These are phyloP conservation scores for Poeciliopsis turrubarensis DNA, from an alignment of 2,113 vertebrate genomes.

Conservation along the genomic window DNA sequence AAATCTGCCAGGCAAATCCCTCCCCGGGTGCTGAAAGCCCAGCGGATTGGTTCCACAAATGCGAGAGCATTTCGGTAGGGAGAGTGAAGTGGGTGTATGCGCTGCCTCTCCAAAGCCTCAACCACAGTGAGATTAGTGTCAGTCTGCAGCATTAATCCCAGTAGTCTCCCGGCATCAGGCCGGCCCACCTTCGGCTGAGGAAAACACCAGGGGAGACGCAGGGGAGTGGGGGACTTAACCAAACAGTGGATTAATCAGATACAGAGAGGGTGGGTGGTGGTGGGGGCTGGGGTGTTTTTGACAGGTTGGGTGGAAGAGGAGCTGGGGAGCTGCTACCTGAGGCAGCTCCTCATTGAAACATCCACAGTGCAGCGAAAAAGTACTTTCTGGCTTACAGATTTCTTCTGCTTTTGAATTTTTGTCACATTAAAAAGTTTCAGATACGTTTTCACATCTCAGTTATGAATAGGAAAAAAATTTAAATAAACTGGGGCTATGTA, in stretches of 20 bases:
- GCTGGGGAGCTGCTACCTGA: slow-evolving; percentile 17
- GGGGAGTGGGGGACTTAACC: slow-evolving; percentile 62
- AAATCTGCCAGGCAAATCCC: slow-evolving; percentile 47
- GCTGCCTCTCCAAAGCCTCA: slow-evolving; percentile 73
- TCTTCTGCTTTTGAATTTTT: too few species aligned
- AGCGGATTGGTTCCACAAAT: slow-evolving; percentile 59
- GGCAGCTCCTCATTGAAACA: neutral
- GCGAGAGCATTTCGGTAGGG: slow-evolving; percentile 52
- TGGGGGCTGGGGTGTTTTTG: too few species aligned
- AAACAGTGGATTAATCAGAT: slow-evolving; percentile 73
- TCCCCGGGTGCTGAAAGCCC: slow-evolving; percentile 27
- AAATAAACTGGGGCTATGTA: neutral
- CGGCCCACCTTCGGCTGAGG: slow-evolving; percentile 60
- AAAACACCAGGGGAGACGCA: slow-evolving; percentile 55
- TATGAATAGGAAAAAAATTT: too few species aligned
- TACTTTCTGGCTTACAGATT: too few species aligned
- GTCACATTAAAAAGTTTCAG: neutral
- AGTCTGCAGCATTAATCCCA: slow-evolving; percentile 77
- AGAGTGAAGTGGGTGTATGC: slow-evolving; percentile 70
- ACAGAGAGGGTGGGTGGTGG: slow-evolving; percentile 11
- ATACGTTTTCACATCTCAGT: neutral
- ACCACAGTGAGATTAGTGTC: slow-evolving; percentile 81
- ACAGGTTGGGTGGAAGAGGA: neutral
- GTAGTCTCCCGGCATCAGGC: slow-evolving; percentile 62
- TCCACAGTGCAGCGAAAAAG: neutral